Conservation (phyloP, 2,113 vertebrate species). For the Sinocyclocheilus rhinocerous region DNA sequence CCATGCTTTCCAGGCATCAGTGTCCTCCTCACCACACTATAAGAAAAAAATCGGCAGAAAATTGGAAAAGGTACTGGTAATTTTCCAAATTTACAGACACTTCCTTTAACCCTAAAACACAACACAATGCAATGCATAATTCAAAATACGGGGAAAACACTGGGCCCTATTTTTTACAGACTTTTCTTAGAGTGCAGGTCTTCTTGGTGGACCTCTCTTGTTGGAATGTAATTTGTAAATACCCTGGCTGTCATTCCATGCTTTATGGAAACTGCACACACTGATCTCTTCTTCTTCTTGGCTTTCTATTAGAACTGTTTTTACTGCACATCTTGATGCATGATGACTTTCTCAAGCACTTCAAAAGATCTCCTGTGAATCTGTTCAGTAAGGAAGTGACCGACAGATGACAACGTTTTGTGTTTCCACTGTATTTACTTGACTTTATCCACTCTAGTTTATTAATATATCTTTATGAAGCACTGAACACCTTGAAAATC, state of each 20-base stretch:
- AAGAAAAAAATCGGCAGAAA: not conserved
- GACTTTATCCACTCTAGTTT: not conserved
- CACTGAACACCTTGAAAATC: constrained; percentile 9
- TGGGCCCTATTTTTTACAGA: not conserved
- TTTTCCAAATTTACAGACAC: not conserved
- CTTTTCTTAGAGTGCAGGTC: not conserved
- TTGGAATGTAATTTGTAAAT: not conserved
- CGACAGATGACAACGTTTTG: not conserved
- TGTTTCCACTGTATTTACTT: not conserved
- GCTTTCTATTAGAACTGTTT: not conserved
- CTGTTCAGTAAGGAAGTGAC: too few relatives aligned
- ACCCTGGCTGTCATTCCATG: not conserved
- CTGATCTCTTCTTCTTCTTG: not conserved
- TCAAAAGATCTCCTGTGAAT: not conserved
- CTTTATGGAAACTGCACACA: not conserved
- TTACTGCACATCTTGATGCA: not conserved
- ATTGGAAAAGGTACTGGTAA: not conserved
- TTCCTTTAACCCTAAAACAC: not conserved
- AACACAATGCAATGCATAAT: not conserved
- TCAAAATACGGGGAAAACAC: not conserved
- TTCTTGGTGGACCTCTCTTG: not conserved
- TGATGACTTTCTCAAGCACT: not conserved
- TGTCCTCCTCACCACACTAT: not conserved
- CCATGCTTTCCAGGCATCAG: too few relatives aligned
- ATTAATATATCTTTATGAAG: not conserved